A percentile compares a stretch with the other conserved stretches of the same genome.
Evolutionary conservation across 2,797 vertebrate genomes (phyloP).

Genomic region (Sebastes miniatus): DNA sequence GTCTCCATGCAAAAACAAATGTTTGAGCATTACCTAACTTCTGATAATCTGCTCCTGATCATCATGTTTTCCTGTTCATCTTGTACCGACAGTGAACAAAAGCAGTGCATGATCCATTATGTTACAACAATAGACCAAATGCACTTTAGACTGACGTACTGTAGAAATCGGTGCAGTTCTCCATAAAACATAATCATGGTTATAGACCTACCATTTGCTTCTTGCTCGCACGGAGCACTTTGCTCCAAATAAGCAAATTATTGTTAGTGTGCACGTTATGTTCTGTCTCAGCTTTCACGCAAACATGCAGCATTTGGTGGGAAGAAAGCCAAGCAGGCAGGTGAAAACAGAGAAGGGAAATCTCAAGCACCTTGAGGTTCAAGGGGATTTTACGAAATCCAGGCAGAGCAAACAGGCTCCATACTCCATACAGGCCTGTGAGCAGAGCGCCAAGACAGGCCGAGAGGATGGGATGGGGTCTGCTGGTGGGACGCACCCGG

Average conservation of each 20-base stretch:
- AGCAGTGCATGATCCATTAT: slow-evolving; percentile 4
- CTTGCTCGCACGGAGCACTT: slow-evolving; percentile 26
- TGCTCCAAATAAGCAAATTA: slow-evolving; percentile 56
- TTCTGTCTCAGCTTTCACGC: background rate
- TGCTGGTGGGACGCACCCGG: slow-evolving; percentile 11
- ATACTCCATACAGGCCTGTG: slow-evolving; percentile 75
- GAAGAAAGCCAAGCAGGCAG: background rate
- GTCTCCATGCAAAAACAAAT: background rate
- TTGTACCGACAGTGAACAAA: slow-evolving; percentile 10
- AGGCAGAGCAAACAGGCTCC: slow-evolving; percentile 78
- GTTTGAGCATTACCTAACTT: background rate
- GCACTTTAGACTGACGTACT: background rate
- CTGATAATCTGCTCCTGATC: slow-evolving; percentile 4
- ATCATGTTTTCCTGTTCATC: slow-evolving; percentile 10
- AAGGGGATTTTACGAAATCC: slow-evolving; percentile 78
- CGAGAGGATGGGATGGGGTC: slow-evolving; percentile 50
- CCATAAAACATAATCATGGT: background rate
- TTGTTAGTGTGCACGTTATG: slow-evolving; percentile 53
- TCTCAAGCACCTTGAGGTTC: slow-evolving; percentile 75
- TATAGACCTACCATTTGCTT: slow-evolving; percentile 44
- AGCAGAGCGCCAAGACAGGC: slow-evolving; percentile 64
- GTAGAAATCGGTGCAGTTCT: background rate
- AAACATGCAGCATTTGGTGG: background rate
- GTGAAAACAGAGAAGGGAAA: background rate
- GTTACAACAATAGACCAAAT: background rate